A percentile compares a stretch with the other conserved stretches of the same genome.
Conservation (phyloP, 2,888 invertebrate genomes). For the Orchesella flavescens region DNA sequence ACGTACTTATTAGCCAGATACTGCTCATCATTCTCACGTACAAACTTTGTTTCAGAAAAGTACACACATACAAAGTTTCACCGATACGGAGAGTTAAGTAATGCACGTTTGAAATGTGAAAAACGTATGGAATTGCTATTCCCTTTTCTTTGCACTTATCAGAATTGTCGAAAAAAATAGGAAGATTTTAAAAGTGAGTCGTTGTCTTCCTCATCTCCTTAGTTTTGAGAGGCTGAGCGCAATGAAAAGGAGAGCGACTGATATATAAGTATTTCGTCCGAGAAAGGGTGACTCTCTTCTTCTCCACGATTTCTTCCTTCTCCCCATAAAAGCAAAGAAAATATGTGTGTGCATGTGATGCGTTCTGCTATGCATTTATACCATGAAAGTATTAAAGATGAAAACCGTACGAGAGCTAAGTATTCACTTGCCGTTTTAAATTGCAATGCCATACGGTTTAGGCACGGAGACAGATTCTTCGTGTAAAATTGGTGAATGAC, state of each 20-base stretch:
- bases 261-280: slow-evolving; percentile 28
- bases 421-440: background rate
- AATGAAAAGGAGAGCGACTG: background rate
- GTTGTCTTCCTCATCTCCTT: too few species aligned
- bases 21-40: too few species aligned
- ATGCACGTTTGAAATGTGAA: background rate
- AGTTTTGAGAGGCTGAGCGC: background rate
- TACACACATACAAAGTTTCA: background rate
- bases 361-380: background rate
- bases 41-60: background rate
- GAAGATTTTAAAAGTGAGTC: background rate
- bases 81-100: background rate
- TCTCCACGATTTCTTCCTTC: background rate
- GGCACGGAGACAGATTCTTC: background rate
- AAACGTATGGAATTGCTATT: background rate
- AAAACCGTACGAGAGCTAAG: too few species aligned
- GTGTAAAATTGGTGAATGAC: too few species aligned
- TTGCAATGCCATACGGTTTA: background rate
- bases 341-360: background rate
- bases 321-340: background rate
- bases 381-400: background rate
- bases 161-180: background rate
- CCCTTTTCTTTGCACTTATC: background rate
- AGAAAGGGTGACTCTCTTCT: slow-evolving; percentile 38
- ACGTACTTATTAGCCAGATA: too few species aligned